Evolutionary conservation across 2,113 vertebrate species (phyloP), one percentile per base, ranked within the genome.

Genomic region (Thunnus thynnus): DNA sequence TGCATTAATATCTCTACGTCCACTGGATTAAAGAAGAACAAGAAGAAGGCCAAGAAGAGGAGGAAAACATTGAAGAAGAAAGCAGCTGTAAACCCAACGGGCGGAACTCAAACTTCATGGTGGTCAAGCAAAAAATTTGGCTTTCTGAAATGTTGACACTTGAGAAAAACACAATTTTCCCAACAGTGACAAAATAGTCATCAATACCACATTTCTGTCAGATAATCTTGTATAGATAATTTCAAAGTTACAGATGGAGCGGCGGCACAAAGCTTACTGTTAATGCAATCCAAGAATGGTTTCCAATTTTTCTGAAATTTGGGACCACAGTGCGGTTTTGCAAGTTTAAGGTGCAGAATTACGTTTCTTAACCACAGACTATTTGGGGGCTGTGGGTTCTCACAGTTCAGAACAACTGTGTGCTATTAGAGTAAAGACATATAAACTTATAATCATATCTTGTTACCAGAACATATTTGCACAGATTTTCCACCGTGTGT

Each of bases 281-380:
- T 65, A 56, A 72, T 50, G 47, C 41, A 52, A 78, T 75, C 27
- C 69, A 68, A n/a, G 20, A 41, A 63, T 13, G 12, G 16, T 22
- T 64, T 73, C 57, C 64, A 80, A 60, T 55, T 67, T 62, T 64
- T 63, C 13, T 22, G 58, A 80, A 66, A 82, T 76, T 52, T 72
- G 70, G 47, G 75, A 64, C 69, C 60, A 1, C 74, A 57, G 27
- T 13, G 72, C 54, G 60, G 48, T 52, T 76, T 65, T 50, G 6
- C 8, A 13, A 46, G 60, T 52, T 86, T 30, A 17, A 75, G 69
- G 78, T 86, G 78, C 65, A 72, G 72, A 48, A 62, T 89, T 63
- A 64, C 61, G 56, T 76, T 78, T 64, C 16, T 55, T 25, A 50
- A 68, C 77, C 67, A 64, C 77, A 75, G 60, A 18, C 50, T 41